Evolutionary conservation across 2,888 invertebrate species (phyloP), one percentile per base, ranked within the genome.

Genomic region (Tenthredo notha): DNA sequence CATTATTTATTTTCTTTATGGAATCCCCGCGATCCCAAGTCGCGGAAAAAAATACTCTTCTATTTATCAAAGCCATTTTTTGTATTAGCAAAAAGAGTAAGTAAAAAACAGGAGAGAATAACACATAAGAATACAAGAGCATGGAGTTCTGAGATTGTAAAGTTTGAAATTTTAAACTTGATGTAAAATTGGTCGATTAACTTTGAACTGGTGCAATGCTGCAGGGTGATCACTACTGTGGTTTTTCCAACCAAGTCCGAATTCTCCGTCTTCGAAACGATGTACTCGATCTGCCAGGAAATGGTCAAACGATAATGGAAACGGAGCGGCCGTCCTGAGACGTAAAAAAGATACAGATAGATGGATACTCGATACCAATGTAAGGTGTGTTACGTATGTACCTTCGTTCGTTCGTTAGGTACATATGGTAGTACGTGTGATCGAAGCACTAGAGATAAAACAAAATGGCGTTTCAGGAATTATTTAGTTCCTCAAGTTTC

Each of bases 321-420:
- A 54, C 50, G 77, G 33, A 50, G 77, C 70, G n/a, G n/a, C 70
- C 37, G 74, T 43, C 40, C 74, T n/a, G 33, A 21, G 74, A 74
- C 74, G 43, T 74, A 77, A 77, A 77, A 77, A 77, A 77, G 77
- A 77, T 77, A 77, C 18, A 77, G 50, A 77, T 77, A 54, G 75
- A 61, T 67, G 15, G 29, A 77, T 50, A 77, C 50, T n/a, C 54
- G 77, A 75, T 75, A 75, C 37, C 70, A 37, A 37, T 21, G 25
- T 47, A 25, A 75, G 47, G 61, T 61, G 25, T 61, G 25, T 25
- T 25, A 61, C 25, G 25, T 61, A 54, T 12, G 25, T 61, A 7
- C 7, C 25, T 67, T 7, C 2, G 18, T 4, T 6, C 33, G 67
- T 7, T 5, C 12, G 10, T 3, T 67, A 1, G 33, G 0, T 58